Evolutionary conservation across 2,113 vertebrate genomes (phyloP).

Genomic region (Scalopus aquaticus): DNA sequence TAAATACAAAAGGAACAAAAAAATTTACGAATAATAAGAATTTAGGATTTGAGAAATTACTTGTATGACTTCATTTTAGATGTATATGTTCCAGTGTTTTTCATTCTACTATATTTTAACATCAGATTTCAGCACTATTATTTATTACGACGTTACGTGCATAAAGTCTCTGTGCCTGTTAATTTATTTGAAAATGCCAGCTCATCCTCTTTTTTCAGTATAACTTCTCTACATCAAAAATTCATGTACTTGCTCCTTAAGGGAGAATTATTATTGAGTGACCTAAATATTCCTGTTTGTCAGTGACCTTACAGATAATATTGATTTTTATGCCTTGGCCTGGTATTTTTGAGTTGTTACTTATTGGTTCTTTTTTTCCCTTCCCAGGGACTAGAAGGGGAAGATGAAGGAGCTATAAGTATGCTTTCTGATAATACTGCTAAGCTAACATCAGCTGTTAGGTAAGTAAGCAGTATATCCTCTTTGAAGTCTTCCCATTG

Average conservation of each 20-base stretch:
- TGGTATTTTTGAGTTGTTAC: background rate
- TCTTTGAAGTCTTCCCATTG: background rate
- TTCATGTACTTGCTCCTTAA: background rate
- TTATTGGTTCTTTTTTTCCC: background rate
- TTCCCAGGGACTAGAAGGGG: slow-evolving; percentile 95
- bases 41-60: slow-evolving; percentile 27
- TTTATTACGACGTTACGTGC: background rate
- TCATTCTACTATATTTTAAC: background rate
- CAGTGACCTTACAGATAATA: background rate
- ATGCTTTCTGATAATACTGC: slow-evolving; percentile 99
- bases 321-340: slow-evolving; percentile 33
- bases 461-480: slow-evolving; percentile 83
- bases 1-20: background rate
- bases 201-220: background rate
- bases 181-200: background rate
- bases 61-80: slow-evolving; percentile 14
- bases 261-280: background rate
- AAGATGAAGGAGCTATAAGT: slow-evolving; percentile 99
- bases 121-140: background rate
- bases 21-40: background rate
- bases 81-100: background rate
- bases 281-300: background rate
- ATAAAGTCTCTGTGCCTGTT: background rate
- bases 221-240: background rate
- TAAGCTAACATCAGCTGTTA: slow-evolving; percentile 98